These are phyloP conservation scores for Cetoscarus ocellatus DNA, from an alignment of 2,797 vertebrate genomes.

Conservation along the genomic window DNA sequence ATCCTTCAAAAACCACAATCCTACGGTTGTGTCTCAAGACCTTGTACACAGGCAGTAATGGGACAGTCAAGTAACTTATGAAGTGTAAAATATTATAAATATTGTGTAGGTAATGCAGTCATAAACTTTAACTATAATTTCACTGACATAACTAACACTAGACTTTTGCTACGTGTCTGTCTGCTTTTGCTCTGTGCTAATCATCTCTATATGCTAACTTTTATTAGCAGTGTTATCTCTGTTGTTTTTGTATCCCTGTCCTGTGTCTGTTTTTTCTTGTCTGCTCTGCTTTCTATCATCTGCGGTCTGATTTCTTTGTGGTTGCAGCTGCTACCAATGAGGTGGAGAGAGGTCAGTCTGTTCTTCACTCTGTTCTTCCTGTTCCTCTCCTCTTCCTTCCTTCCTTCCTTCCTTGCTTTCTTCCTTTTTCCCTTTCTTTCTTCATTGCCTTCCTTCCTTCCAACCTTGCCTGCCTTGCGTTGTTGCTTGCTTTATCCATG, in stretches of 20 bases:
- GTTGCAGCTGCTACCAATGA: conserved; percentile 99
- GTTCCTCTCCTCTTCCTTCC: conserved; percentile 45
- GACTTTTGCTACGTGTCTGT: conserved; percentile 68
- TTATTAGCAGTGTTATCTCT: conserved; percentile 74
- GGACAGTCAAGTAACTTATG: too few relatives aligned
- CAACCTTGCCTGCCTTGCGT: conserved; percentile 42
- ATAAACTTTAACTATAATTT: too few relatives aligned
- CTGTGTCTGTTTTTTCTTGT: conserved; percentile 55
- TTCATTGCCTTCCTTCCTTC: conserved; percentile 30
- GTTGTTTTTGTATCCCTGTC: conserved; percentile 67
- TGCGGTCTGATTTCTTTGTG: conserved; percentile 78
- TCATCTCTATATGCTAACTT: conserved; percentile 78
- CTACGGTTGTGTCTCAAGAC: too few relatives aligned
- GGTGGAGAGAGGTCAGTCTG: conserved; percentile 99
- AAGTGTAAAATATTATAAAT: too few relatives aligned
- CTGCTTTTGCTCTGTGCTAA: conserved; percentile 78
- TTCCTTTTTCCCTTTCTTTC: conserved; percentile 16
- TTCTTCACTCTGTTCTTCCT: conserved; percentile 69
- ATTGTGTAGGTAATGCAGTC: too few relatives aligned
- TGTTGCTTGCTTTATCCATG: conserved; percentile 59
- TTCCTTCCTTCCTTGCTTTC: conserved; percentile 32
- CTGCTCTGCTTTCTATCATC: conserved; percentile 74
- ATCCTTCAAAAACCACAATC: too few relatives aligned
- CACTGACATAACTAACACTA: conserved; percentile 28
- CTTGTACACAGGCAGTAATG: too few relatives aligned